phyloP scores from a whole-genome alignment of 2,797 vertebrate species.

The Hypotaenidia okinawae region DNA sequence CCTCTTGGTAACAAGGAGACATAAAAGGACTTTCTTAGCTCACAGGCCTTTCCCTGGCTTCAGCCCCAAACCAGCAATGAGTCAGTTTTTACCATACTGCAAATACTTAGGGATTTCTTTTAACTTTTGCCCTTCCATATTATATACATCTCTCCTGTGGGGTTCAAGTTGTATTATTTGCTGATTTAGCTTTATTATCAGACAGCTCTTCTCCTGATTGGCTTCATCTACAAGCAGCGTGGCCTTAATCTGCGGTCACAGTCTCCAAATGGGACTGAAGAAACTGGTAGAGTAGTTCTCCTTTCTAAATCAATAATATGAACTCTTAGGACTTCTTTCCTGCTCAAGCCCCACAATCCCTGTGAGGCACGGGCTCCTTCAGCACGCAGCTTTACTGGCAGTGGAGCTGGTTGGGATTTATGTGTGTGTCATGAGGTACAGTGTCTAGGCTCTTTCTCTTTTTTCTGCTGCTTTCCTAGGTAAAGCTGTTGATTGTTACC shows the following conservation, averaged over 20 bases:
- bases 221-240: rapidly evolving
- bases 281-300: background rate
- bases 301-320: background rate
- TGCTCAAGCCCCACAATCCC: background rate
- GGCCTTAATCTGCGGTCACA: background rate
- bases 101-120: background rate
- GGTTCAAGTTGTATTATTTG: background rate
- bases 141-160: background rate
- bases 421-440: background rate
- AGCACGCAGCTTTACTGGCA: background rate
- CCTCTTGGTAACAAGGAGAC: background rate
- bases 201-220: background rate
- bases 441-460: background rate
- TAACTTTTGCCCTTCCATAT: background rate
- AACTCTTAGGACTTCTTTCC: background rate
- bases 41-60: background rate
- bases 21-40: background rate
- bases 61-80: background rate
- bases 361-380: background rate
- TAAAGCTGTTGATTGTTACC: background rate
- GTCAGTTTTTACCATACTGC: background rate
- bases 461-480: background rate
- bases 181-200: background rate
- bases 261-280: background rate
- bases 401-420: background rate